Evolutionary conservation across 1,140 invertebrate genomes (phyloP), one percentile per base, ranked within the genome.

Genomic region (Melipona quadrifasciata): DNA sequence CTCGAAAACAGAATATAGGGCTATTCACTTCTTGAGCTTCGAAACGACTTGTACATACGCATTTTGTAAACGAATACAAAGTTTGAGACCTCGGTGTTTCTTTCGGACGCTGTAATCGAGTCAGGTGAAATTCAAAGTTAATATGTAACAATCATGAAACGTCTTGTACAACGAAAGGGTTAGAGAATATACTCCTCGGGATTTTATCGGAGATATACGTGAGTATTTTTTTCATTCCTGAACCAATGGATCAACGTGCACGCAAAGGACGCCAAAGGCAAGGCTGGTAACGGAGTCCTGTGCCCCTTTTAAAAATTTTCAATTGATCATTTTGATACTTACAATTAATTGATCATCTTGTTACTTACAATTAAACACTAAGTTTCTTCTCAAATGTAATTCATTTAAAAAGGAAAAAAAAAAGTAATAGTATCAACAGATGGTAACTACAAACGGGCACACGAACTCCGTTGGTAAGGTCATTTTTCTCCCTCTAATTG

Each of bases 401-500:
- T 47, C 24, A 0, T 1, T 70, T 47, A 47, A 34, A 39, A 39
- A 70, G 12, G 5, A 24, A 21, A 1, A 70, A 1, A 70, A 24
- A 11, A 39, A 11, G 3, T 19, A 21, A 67, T 39, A 39, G 16
- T 74, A 55, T 31, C 72, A 1, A 14, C 51, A 19, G 4, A 55
- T 47, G 47, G 19, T 53, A 27, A 55, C 19, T 55, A 14, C 21
- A 74, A 55, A 6, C 1, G 51, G 27, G 19, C 51, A 85, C 55
- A 51, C 21, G 34, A 8, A 74, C 14, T 27, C 75, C 65, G 68
- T 27, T 76, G 65, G 55, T 78, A 82, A 88, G 87, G 86, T 77
- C 65, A 86, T 88, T 88, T 88, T 84, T 82, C 71, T n/a, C 34
- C 24, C 61, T n/a, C 2, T 8, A 61, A 39, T 39, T 24, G 34